Percentiles rank a stretch among this genome's conserved stretches.
phyloP scores from a whole-genome alignment of 2,113 vertebrate species.

The Mustela lutreola region DNA sequence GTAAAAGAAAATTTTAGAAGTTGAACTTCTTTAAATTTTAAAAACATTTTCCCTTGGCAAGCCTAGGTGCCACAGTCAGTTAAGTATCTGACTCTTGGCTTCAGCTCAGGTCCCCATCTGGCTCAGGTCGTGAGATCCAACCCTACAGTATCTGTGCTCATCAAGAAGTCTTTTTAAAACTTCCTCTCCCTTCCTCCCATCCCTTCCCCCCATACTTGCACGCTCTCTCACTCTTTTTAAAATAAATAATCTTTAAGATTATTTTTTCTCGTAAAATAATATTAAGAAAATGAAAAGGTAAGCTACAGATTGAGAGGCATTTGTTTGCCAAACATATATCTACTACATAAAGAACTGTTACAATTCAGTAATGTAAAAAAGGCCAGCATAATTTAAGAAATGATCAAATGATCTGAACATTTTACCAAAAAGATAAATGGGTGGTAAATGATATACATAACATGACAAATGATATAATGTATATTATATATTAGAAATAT shows the following conservation, averaged over 20 bases:
- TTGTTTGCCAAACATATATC: not conserved
- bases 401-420: not conserved
- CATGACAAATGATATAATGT: not conserved
- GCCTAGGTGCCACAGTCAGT: not conserved
- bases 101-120: not conserved
- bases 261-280: too few species aligned
- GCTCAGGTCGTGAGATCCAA: not conserved
- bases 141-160: not conserved
- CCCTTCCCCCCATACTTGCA: not conserved
- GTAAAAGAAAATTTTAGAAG: not conserved
- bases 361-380: not conserved
- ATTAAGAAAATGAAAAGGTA: not conserved
- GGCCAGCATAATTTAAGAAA: not conserved
- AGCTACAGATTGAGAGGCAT: not conserved
- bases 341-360: not conserved
- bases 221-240: not conserved
- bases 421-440: not conserved
- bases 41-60: not conserved
- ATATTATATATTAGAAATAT: not conserved
- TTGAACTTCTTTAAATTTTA: not conserved
- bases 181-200: not conserved
- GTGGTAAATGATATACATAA: not conserved
- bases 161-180: not conserved
- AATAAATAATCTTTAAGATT: not conserved
- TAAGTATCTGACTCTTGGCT: not conserved